These are phyloP conservation scores for Synodontis membranacea DNA, from an alignment of 2,113 vertebrate genomes.

Conservation along the genomic window DNA sequence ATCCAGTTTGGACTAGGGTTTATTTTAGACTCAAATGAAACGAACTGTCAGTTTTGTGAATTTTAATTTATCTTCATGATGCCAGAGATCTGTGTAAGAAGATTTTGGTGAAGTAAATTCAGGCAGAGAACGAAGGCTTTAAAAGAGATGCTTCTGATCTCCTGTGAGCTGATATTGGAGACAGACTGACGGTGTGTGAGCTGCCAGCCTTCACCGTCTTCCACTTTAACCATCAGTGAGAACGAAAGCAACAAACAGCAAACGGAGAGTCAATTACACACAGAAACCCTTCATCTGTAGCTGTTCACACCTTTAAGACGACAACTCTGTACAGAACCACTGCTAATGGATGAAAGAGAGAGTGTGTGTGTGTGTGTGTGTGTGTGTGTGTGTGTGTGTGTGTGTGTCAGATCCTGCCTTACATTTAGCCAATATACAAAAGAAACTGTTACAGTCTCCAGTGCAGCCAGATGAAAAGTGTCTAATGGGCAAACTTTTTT, in stretches of 20 bases:
- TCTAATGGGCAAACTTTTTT: background rate
- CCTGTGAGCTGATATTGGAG: background rate
- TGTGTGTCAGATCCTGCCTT: background rate
- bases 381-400: slow-evolving; percentile 6
- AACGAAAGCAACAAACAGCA: slow-evolving; percentile 21
- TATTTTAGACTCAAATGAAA: background rate
- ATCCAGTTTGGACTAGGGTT: background rate
- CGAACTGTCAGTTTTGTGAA: background rate
- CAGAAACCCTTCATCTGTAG: background rate
- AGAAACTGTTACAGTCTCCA: background rate
- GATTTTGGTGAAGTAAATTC: background rate
- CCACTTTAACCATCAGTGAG: slow-evolving; percentile 21
- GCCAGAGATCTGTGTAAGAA: background rate
- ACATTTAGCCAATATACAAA: background rate
- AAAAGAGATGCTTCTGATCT: too few species aligned
- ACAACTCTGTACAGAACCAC: slow-evolving; percentile 3
- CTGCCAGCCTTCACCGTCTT: background rate
- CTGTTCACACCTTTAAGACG: background rate
- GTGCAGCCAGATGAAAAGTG: background rate
- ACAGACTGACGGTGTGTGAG: background rate
- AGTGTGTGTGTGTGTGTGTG: slow-evolving; percentile 12
- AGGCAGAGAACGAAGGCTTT: background rate
- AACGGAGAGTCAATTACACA: background rate
- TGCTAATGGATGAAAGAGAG: background rate
- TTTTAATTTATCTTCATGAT: background rate